Base-by-base conservation (phyloP, 1,140 invertebrate genomes). In the Agrypnia vestita region DNA sequence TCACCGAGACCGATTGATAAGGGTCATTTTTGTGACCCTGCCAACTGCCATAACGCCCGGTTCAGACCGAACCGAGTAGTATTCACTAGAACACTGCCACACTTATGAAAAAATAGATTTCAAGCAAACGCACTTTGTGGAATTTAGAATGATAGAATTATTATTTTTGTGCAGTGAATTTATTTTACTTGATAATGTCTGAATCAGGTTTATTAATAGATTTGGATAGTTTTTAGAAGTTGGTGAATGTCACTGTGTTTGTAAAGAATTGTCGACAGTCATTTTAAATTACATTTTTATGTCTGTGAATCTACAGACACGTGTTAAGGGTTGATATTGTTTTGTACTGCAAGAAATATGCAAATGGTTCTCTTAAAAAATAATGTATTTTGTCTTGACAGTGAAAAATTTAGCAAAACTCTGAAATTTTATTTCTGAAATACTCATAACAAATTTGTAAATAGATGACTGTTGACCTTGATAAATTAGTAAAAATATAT, bases 1-100 rank as follows among this genome's bases (percentile, higher is more conserved):
- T 21, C 13, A 47, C 21, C 3, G 59, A 25, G 49, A 12, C 11
- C 17, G 12, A 17, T 61, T 4, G 17, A 55, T n/a, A n/a, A 55
- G 17, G 17, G 17, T 55, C 15, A 71, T 0, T 21, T n/a, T 19
- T 9, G 25, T 15, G 15, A 71, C 44, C 67, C 47, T 19, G 12
- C 47, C 51, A 73, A 53, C 53, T 73, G 53, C 53, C 71, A 59
- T 49, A 79, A 79, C 35, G 25, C 21, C 64, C 35, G n/a, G 13
- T 67, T 17, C 62, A 17, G 21, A 55, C 47, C 15, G 49, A 67
- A 67, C 25, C 53, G 44, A 47, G 44, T 17, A 21, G 7, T 51
- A 44, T 69, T 17, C n/a, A 46, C 62, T 62, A 62, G 15, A 78
- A 69, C 19, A 78, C 15, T 21, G n/a, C 43, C 46, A 19, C n/a